Evolutionary conservation across 2,113 vertebrate species (phyloP).

Genomic region (Eclectus roratus): DNA sequence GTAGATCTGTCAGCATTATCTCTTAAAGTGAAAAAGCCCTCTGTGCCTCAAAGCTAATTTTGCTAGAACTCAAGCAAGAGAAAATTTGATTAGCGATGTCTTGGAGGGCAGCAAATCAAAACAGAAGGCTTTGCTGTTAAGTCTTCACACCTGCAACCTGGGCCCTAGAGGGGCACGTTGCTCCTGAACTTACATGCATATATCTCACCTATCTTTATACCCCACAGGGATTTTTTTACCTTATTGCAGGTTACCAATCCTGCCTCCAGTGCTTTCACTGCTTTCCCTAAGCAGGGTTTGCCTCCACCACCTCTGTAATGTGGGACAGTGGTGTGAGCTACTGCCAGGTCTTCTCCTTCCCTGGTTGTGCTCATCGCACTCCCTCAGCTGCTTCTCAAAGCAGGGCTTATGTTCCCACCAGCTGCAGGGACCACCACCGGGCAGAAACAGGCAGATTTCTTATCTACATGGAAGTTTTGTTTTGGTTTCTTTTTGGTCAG

Average conservation of each 20-base stretch:
- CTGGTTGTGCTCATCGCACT: fast-evolving
- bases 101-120: neutral
- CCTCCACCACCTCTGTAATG: neutral
- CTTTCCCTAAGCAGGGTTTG: neutral
- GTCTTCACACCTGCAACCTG: neutral
- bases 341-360: neutral
- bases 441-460: neutral
- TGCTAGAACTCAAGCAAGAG: neutral
- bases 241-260: neutral
- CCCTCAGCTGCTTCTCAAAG: neutral
- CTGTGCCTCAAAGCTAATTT: neutral
- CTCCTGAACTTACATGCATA: neutral
- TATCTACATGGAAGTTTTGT: neutral
- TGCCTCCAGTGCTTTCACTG: neutral
- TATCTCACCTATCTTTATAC: neutral
- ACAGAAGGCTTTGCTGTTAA: neutral
- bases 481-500: neutral
- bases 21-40: neutral
- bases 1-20: neutral
- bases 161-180: fast-evolving
- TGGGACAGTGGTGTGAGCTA: fast-evolving
- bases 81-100: neutral
- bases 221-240: neutral
- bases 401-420: neutral
- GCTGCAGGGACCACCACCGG: fast-evolving